These are phyloP conservation scores for Echeneis naucrates DNA, from an alignment of 2,797 vertebrate genomes.

Conservation along the genomic window DNA sequence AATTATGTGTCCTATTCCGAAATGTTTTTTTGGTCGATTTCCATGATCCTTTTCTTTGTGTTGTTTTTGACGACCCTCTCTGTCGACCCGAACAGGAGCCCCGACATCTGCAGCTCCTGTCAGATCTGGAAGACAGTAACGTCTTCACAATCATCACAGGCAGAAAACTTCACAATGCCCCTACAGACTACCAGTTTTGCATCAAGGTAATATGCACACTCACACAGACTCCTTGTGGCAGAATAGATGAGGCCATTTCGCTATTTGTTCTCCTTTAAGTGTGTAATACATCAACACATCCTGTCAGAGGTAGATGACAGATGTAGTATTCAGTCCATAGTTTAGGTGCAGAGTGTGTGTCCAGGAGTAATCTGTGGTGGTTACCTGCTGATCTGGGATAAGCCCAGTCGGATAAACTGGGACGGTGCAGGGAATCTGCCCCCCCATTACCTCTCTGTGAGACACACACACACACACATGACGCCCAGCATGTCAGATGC, in stretches of 20 bases:
- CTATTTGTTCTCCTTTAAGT: not conserved
- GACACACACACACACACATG: slow-evolving; percentile 19
- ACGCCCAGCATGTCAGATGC: slow-evolving; percentile 49
- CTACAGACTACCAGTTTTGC: slow-evolving; percentile 95
- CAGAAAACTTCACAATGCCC: slow-evolving; percentile 92
- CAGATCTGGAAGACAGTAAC: slow-evolving; percentile 94
- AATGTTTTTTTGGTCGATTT: too few species aligned
- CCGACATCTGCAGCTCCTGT: slow-evolving; percentile 93
- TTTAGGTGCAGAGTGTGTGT: too few species aligned
- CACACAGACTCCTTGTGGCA: too few species aligned
- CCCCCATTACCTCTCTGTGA: slow-evolving; percentile 37
- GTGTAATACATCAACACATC: not conserved
- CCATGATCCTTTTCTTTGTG: not conserved
- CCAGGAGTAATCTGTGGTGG: slow-evolving; percentile 67
- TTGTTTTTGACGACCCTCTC: not conserved
- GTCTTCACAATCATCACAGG: slow-evolving; percentile 90
- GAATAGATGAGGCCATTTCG: not conserved
- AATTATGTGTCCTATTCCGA: too few species aligned
- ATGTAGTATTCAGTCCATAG: too few species aligned
- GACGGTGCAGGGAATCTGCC: slow-evolving; percentile 72
- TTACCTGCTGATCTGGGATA: slow-evolving; percentile 81
- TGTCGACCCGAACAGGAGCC: slow-evolving; percentile 86
- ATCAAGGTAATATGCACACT: slow-evolving; percentile 89
- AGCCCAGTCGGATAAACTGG: slow-evolving; percentile 72
- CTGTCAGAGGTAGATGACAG: slow-evolving; percentile 2